These are phyloP conservation scores for Dunckerocampus dactyliophorus DNA, from an alignment of 2,113 vertebrate species.

Conservation along the genomic window DNA sequence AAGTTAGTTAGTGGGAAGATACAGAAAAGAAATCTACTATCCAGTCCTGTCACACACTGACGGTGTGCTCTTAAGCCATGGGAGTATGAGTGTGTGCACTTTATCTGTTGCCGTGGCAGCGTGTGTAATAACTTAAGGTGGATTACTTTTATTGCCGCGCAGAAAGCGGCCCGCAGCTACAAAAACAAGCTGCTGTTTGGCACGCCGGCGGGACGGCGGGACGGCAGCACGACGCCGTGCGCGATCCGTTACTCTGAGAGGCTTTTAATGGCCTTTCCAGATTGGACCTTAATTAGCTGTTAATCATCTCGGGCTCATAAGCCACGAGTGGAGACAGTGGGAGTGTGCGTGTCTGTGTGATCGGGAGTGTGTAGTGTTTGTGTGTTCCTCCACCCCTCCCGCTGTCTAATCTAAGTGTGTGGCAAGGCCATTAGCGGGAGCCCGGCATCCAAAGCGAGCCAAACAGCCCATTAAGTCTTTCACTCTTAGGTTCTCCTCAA, in stretches of 20 bases:
- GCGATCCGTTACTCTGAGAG: slow-evolving; percentile 65
- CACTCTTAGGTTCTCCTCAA: slow-evolving; percentile 59
- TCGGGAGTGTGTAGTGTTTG: slow-evolving; percentile 36
- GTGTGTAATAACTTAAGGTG: background rate
- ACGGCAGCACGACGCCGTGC: background rate
- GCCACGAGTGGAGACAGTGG: slow-evolving; percentile 63
- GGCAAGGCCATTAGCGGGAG: slow-evolving; percentile 70
- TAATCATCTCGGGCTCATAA: slow-evolving; percentile 79
- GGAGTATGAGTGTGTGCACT: background rate
- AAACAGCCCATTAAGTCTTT: slow-evolving; percentile 72
- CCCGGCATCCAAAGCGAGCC: slow-evolving; percentile 68
- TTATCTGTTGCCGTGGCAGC: background rate
- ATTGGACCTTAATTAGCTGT: slow-evolving; percentile 79
- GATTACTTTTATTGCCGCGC: slow-evolving; percentile 20
- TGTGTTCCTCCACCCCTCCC: slow-evolving; percentile 51
- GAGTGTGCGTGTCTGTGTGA: slow-evolving; percentile 36
- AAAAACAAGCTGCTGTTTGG: slow-evolving; percentile 61
- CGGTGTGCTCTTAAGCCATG: no score
- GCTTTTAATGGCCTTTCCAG: slow-evolving; percentile 71
- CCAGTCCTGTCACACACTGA: no score
- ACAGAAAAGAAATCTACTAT: no score
- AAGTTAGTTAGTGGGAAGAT: no score
- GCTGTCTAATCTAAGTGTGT: slow-evolving; percentile 55
- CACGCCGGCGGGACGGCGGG: slow-evolving; percentile 27
- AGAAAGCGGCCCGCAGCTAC: slow-evolving; percentile 34